Base-by-base conservation (phyloP, 2,797 vertebrate species). In the Neoniphon sammara region DNA sequence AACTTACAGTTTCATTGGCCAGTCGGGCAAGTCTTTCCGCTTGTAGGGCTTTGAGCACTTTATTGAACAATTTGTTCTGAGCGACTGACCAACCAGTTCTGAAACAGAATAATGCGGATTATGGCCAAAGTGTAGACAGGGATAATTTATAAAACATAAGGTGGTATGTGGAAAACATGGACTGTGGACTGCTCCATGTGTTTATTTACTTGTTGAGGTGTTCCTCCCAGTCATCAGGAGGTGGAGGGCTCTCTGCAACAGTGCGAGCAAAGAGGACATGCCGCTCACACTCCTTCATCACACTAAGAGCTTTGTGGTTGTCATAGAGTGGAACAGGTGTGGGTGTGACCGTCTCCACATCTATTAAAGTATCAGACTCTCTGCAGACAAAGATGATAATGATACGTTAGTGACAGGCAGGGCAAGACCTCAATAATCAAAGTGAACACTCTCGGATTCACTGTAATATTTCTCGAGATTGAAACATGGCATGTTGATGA, bases 1-100 rank as follows among this genome's bases (percentile, higher is more conserved):
- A 62, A 68, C 95, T 96, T 89, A 98, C 98, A 92, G 96, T 94
- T 85, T 99, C 97, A 18, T 98, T 98, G 67, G 98, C 96, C 85
- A 99, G 86, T 21, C 98, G 95, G 55, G 97, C 96, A 59, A 98
- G 92, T 68, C 98, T 91, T 91, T 99, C 98, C 1, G 95, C 96
- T 73, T 99, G 97, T 78, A 99, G 91, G 0, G 97, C 96, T 90
- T 99, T 99, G 73, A 99, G 94, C 39, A 98, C 96, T 93, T 99
- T 99, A 87, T 98, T 99, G 81, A 99, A 99, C 0, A 99, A 92
- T 84, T 99, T 99, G 92, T 97, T 99, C 91, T 99, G 98, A 21
- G 95, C 92, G 85, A 96, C 76, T 0, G 95, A 97, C 98, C 98
- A 99, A 34, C 97, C 97, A 17, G 94, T 92, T 93, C 98, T 99